Conservation (phyloP, 2,888 invertebrate genomes). For the Polyommatus iphigenia region DNA sequence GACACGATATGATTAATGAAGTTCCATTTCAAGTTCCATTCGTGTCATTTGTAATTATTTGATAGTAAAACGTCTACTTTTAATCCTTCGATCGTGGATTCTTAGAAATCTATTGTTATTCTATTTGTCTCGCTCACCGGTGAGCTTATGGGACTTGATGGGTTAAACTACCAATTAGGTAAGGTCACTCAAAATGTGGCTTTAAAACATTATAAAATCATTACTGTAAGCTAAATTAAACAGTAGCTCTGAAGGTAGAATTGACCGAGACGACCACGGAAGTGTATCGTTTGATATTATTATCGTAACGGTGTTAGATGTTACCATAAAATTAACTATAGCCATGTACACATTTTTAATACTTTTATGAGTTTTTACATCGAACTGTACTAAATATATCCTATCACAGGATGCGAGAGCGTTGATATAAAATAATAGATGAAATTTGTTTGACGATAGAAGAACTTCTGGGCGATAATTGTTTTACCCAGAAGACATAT, state of each 20-base stretch:
- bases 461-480: background rate
- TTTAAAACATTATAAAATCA: background rate
- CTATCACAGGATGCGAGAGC: conserved; percentile 62
- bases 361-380: conserved; percentile 70
- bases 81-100: too few species aligned
- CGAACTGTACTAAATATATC: conserved; percentile 62
- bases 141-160: too few species aligned
- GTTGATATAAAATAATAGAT: conserved; percentile 15
- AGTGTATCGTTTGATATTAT: conserved; percentile 63
- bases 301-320: conserved; percentile 64
- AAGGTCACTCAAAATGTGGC: background rate
- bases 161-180: background rate
- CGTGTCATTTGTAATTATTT: background rate
- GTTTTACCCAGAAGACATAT: too few species aligned
- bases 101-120: too few species aligned
- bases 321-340: conserved; percentile 65
- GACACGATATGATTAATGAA: background rate
- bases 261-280: conserved; percentile 50
- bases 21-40: background rate
- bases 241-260: conserved; percentile 22
- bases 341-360: conserved; percentile 68
- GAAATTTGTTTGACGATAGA: background rate
- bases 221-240: background rate
- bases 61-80: background rate
- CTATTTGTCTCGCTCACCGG: too few species aligned